These are phyloP conservation scores for Microplitis mediator DNA, from an alignment of 1,140 invertebrate genomes.

Conservation along the genomic window DNA sequence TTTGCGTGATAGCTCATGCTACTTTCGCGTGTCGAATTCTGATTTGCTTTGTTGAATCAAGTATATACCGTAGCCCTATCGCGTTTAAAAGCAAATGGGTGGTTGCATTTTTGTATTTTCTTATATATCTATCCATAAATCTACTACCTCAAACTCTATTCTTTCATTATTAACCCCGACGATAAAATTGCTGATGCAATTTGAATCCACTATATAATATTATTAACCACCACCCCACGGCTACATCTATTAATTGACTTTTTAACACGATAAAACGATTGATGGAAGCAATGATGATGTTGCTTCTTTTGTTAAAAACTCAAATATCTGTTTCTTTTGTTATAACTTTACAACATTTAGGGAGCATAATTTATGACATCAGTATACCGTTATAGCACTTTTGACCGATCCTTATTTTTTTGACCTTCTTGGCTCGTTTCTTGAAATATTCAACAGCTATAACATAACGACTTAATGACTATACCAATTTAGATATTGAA, in stretches of 20 bases:
- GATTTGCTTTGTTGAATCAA: conserved; percentile 63
- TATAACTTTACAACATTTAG: background rate
- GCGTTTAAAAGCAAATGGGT: conserved; percentile 37
- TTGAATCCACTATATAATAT: background rate
- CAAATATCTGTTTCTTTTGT: background rate
- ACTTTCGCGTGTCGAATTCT: conserved; percentile 60
- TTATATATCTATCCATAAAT: conserved; percentile 26
- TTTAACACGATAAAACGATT: background rate
- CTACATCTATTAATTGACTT: conserved; percentile 9
- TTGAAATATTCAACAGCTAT: too few relatives aligned
- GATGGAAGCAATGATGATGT: background rate
- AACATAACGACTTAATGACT: background rate
- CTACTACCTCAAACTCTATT: conserved; percentile 4
- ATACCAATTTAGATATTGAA: conserved; percentile 8
- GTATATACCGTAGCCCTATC: conserved; percentile 44
- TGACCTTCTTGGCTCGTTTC: too few relatives aligned
- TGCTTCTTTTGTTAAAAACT: background rate
- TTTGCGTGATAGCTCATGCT: conserved; percentile 58
- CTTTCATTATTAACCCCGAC: conserved; percentile 34
- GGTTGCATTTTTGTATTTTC: conserved; percentile 34
- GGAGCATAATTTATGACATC: too few relatives aligned
- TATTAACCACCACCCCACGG: background rate
- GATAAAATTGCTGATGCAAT: conserved; percentile 10
- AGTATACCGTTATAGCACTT: too few relatives aligned
- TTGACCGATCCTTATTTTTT: too few relatives aligned